Base-by-base conservation (phyloP, 1,140 invertebrate genomes). In the Dendrolimus kikuchii region DNA sequence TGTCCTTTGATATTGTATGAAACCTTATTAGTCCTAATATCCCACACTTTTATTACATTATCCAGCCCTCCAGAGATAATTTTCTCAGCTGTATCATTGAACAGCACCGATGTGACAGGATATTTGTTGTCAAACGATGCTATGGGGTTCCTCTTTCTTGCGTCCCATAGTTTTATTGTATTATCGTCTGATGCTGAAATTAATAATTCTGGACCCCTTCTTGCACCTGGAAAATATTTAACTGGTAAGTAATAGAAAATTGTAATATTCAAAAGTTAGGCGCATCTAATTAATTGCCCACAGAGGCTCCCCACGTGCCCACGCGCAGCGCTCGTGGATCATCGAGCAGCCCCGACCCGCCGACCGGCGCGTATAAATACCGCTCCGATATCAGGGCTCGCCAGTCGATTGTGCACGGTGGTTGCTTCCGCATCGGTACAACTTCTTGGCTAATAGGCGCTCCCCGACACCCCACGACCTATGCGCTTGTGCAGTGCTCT, bases 41-140 rank as follows among this genome's bases (percentile, higher is more conserved):
- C 99, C 98, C 98, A 99, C 2, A 99, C 95, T 91, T 99, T 99
- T 5, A 99, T 92, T 55, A 98, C 95, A 87, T 99, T 99, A 81
- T 99, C 99, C 48, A 99, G 96, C 5, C 99, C 98, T 42, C 94
- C 97, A 46, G 94, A 81, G 60, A 86, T 81, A 7, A 95, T 89
- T 87, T 98, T 96, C 76, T 99, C 98, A 0, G 96, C 92, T 6
- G 96, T 98, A 71, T 99, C 98, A 80, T 97, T 98, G 78, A 99
- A 99, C 6, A 95, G 92, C 1, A 99, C 95, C 0, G 97, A 90
- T 38, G 97, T 97, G 1, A 99, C 93, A 60, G 93, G 93, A 83
- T 94, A 99, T 0, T 90, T 89, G 52, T 93, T 94, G 75, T 98
- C 95, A 36, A 99, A 90, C 0, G 93, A 94, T 38, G 93, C 90